Evolutionary conservation across 2,888 invertebrate genomes (phyloP), one percentile per base, ranked within the genome.

Genomic region (Torymus aiolomorphi): DNA sequence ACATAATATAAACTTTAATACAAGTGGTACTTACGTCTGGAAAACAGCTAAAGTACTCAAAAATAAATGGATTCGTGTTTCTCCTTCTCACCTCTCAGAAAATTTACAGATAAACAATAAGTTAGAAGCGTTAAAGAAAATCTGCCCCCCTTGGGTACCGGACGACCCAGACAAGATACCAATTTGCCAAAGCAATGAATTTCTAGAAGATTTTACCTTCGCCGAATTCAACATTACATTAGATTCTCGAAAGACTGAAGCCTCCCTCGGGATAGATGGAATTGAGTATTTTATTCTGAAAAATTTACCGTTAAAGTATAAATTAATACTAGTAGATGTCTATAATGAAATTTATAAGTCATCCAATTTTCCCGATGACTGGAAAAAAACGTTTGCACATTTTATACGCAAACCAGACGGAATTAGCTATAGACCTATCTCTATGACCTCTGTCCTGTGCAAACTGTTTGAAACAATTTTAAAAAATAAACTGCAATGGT

Each of bases 401-500:
- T 61, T 61, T 24, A 61, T 61, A 20, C 18, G 24, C 2, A 24
- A 61, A 61, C 18, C 24, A 24, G 61, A 61, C 14, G 61, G 24
- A 11, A 24, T 61, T 20, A 24, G 24, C 14, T 10, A 8, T 2
- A 8, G 72, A 63, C 73, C 72, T 5, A 78, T 78, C 13, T n/a
- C 66, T n/a, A 56, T 78, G 3, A 49, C 59, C 5, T 78, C 78
- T 56, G 16, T 3, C 73, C 2, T n/a, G n/a, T 78, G 65, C 16
- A 78, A 78, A 65, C n/a, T 78, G 5, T 77, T 78, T 31, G n/a
- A n/a, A n/a, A n/a, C n/a, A n/a, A n/a, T n/a, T n/a, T n/a, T n/a
- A n/a, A n/a, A n/a, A n/a, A n/a, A n/a, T n/a, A n/a, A n/a, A n/a
- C n/a, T n/a, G n/a, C n/a, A n/a, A n/a, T n/a, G n/a, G n/a, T n/a